Base-by-base conservation (phyloP, 2,888 invertebrate genomes). In the Cataglyphis albicans region DNA sequence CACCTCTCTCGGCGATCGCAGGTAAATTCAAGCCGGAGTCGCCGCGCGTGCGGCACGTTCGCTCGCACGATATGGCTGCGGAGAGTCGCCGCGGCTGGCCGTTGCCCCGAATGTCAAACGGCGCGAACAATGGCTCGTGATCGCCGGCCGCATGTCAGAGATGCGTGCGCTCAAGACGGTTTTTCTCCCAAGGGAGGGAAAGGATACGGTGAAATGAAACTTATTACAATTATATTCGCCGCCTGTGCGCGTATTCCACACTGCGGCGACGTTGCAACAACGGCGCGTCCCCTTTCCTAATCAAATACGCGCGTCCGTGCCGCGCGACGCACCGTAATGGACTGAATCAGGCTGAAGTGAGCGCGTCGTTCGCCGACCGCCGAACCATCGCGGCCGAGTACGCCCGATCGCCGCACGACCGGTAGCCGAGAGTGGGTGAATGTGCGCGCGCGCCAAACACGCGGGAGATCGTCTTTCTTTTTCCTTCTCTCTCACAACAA, bases 321-420 rank as follows among this genome's bases (percentile, higher is more conserved):
- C 25, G 9, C 44, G 35, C 59, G 78, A 70, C 59, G 78, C 70
- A 68, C 78, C 78, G 78, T 78, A 78, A 68, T 70, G 57, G 59
- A 78, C 78, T 78, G 76, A 67, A 76, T 32, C n/a, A n/a, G 7
- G 6, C 48, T 7, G 44, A 67, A 10, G 67, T 7, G 68, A 68
- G 55, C 65, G 76, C 52, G 35, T 64, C 25, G 21, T n/a, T 32
- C 48, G 48, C 48, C 55, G 52, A 32, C 41, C 41, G 73, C 73
- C 85, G 21, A 59, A 48, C 72, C 81, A 76, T 67, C 74, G 81
- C 86, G 80, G 32, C 85, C 89, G 86, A 89, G 76, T 83, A 67
- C 86, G 68, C 85, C 88, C 87, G 89, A 90, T 86, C 80, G 80
- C 32, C 57, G 78, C 38, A 59, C 82, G 67, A 61, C 65, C 63